These are phyloP conservation scores for Drosophila melanogaster DNA, from an alignment of 1,140 invertebrate species.

Conservation along the genomic window DNA sequence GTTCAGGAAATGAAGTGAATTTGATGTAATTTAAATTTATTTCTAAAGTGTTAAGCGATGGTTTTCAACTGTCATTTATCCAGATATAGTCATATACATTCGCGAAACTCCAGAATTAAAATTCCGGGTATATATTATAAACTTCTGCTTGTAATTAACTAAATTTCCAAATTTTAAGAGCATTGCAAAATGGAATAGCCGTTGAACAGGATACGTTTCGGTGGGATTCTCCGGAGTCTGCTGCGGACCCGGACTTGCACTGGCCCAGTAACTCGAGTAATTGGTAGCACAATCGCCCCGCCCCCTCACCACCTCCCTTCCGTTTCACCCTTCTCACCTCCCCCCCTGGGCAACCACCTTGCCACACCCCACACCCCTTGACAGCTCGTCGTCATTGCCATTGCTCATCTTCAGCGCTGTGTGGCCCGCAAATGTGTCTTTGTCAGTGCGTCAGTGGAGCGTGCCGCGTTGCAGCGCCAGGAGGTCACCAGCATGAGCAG, in stretches of 20 bases:
- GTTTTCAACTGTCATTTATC: too few species aligned
- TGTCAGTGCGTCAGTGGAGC: slow-evolving; percentile 75
- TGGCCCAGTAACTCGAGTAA: slow-evolving; percentile 74
- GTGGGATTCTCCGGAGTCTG: slow-evolving; percentile 46
- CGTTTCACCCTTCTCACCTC: background rate
- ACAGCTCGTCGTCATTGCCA: slow-evolving; percentile 29
- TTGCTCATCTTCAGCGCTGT: slow-evolving; percentile 45
- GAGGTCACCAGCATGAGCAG: slow-evolving; percentile 16
- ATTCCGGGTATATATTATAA: too few species aligned
- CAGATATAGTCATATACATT: too few species aligned
- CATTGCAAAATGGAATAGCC: slow-evolving; percentile 10
- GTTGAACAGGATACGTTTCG: slow-evolving; percentile 58
- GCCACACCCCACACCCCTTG: slow-evolving; percentile 7
- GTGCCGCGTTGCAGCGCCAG: slow-evolving; percentile 45
- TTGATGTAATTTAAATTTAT: too few species aligned
- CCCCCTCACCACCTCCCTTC: background rate
- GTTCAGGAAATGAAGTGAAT: too few species aligned
- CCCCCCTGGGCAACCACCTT: too few species aligned
- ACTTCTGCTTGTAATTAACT: too few species aligned
- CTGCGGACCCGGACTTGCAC: slow-evolving; percentile 26
- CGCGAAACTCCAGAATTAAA: too few species aligned
- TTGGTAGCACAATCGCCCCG: slow-evolving; percentile 48
- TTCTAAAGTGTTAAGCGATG: too few species aligned
- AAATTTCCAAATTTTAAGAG: background rate
- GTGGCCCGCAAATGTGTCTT: slow-evolving; percentile 68